Evolutionary conservation across 2,888 invertebrate genomes (phyloP).

Genomic region (Trissolcus japonicus): DNA sequence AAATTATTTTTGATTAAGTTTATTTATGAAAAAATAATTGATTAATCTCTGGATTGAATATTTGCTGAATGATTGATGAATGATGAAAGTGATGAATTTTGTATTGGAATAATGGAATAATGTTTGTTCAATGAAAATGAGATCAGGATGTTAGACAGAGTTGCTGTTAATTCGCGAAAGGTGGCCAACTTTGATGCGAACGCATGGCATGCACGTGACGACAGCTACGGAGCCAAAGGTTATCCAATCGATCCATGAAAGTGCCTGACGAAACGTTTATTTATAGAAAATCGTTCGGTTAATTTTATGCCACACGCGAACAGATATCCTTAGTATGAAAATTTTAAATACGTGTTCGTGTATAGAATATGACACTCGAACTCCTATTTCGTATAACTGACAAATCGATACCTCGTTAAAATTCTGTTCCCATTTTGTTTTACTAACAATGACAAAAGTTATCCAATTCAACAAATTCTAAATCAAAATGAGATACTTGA

Average conservation of each 20-base stretch:
- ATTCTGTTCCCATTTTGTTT: neutral
- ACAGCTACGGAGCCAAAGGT: constrained; percentile 57
- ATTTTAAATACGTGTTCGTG: constrained; percentile 37
- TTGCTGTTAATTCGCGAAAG: too few relatives aligned
- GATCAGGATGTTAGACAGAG: too few relatives aligned
- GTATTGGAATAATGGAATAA: too few relatives aligned
- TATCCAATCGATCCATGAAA: constrained; percentile 57
- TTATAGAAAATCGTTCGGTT: constrained; percentile 59
- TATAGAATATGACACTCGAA: constrained; percentile 23
- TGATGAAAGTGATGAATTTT: too few relatives aligned
- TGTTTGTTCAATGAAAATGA: too few relatives aligned
- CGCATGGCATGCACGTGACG: constrained; percentile 54
- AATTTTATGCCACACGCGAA: constrained; percentile 54
- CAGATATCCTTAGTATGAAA: constrained; percentile 42
- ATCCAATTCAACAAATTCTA: too few relatives aligned
- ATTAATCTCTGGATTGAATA: too few relatives aligned
- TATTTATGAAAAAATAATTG: too few relatives aligned
- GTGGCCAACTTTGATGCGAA: constrained; percentile 24
- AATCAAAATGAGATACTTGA: too few relatives aligned
- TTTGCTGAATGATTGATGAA: too few relatives aligned
- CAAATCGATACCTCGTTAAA: constrained; percentile 24
- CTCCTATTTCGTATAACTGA: constrained; percentile 20
- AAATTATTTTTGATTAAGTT: too few relatives aligned
- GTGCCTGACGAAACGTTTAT: constrained; percentile 58
- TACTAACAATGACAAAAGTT: neutral